phyloP scores from a whole-genome alignment of 92 coral and sea anemone species.

The Scolanthus callimorphus region DNA sequence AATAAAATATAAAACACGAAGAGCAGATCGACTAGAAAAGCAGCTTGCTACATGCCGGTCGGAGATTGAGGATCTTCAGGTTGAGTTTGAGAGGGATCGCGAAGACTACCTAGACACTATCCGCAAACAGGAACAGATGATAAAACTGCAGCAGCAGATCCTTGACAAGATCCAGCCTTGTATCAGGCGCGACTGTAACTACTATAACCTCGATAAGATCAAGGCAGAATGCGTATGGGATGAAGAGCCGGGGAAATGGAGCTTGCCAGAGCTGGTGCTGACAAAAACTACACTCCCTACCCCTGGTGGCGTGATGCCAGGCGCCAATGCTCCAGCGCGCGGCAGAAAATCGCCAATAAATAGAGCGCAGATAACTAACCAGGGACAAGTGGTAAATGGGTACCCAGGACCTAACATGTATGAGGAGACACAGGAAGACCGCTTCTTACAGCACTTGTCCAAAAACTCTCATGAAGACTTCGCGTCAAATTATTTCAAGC shows the following conservation, averaged over 20 bases:
- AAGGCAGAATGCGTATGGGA: constrained; percentile 85
- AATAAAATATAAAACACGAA: constrained; percentile 66
- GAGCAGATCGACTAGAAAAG: constrained; percentile 57
- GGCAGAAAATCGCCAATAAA: constrained; percentile 66
- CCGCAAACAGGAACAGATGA: constrained; percentile 84
- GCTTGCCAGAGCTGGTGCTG: constrained; percentile 75
- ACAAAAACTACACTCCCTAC: constrained; percentile 89
- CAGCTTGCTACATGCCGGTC: constrained; percentile 51
- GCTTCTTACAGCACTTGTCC: constrained; percentile 72
- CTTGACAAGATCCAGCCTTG: constrained; percentile 95
- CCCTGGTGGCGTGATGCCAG: constrained; percentile 79
- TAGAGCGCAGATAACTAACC: constrained; percentile 65
- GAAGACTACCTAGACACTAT: constrained; percentile 85
- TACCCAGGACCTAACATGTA: constrained; percentile 29
- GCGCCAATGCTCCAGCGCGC: constrained; percentile 50
- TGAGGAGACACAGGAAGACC: constrained; percentile 80
- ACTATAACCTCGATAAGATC: constrained; percentile 78
- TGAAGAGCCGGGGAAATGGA: constrained; percentile 78
- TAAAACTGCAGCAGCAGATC: constrained; percentile 82
- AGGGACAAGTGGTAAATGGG: constrained; percentile 72
- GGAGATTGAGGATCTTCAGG: constrained; percentile 80
- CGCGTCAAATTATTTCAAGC: constrained; percentile 83
- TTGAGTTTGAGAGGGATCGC: constrained; percentile 82
- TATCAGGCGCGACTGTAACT: constrained; percentile 92
- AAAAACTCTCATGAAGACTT: constrained; percentile 63